A percentile compares a stretch with the other conserved stretches of the same genome.
Evolutionary conservation across 1,140 invertebrate species (phyloP).

Genomic region (Lucilia sericata): DNA sequence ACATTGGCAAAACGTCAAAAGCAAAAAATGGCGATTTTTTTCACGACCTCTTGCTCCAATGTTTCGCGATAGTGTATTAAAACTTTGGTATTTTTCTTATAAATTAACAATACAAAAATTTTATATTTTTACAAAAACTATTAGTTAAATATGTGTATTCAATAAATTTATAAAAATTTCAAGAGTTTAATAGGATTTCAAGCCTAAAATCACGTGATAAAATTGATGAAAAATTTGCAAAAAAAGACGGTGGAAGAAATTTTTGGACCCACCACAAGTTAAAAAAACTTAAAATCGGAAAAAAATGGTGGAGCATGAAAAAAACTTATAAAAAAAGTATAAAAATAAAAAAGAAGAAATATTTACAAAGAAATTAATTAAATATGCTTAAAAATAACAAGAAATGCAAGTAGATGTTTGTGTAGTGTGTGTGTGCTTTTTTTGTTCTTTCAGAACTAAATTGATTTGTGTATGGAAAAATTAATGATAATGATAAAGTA

Average conservation of each 20-base stretch:
- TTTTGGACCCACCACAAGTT: constrained; percentile 23
- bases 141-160: neutral
- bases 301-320: neutral
- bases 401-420: neutral
- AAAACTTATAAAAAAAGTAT: neutral
- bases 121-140: neutral
- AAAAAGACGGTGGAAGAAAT: constrained; percentile 16
- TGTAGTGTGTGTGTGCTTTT: neutral
- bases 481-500: constrained; percentile 5
- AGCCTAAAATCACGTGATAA: constrained; percentile 7
- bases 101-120: neutral
- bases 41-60: constrained; percentile 1
- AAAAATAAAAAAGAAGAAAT: neutral
- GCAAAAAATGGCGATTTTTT: constrained; percentile 27
- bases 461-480: neutral
- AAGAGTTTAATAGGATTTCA: neutral
- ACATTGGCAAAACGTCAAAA: neutral
- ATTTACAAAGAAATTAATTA: neutral
- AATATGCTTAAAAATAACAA: neutral
- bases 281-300: neutral
- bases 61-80: constrained; percentile 17
- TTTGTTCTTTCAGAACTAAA: too few relatives aligned
- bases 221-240: neutral
- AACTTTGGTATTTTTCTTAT: neutral
- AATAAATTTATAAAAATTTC: neutral